Evolutionary conservation across 2,113 vertebrate species (phyloP).

Genomic region (Pheucticus melanocephalus): DNA sequence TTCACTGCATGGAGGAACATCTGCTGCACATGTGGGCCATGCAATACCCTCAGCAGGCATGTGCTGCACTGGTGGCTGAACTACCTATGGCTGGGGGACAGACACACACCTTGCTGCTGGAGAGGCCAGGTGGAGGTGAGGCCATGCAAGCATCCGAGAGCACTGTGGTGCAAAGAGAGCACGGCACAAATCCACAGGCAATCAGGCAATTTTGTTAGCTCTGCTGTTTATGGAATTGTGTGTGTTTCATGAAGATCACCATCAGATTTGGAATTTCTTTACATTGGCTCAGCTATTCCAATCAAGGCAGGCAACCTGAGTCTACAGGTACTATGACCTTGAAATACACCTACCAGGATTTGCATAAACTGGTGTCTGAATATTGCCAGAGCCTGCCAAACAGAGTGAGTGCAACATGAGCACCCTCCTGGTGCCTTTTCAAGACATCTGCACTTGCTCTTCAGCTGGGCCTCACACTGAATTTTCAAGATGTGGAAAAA

Average conservation of each 20-base stretch:
- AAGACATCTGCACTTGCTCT: background rate
- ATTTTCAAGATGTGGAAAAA: background rate
- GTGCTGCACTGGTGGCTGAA: background rate
- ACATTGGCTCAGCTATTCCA: background rate
- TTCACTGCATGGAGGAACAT: background rate
- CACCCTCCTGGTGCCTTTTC: background rate
- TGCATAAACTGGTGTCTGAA: background rate
- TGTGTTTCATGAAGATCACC: background rate
- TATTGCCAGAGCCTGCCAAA: background rate
- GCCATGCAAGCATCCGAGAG: background rate
- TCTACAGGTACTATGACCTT: background rate
- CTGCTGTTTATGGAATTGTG: background rate
- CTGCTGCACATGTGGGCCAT: background rate
- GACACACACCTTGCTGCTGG: background rate
- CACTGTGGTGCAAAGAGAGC: background rate
- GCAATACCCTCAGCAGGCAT: background rate
- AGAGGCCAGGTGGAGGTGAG: background rate
- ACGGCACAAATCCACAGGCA: background rate
- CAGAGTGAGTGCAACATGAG: background rate
- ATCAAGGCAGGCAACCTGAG: background rate
- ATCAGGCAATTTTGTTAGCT: background rate
- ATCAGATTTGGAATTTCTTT: background rate
- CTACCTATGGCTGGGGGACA: background rate
- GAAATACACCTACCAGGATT: background rate
- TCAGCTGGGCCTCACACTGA: background rate